Evolutionary conservation across 1,140 invertebrate genomes (phyloP).

Genomic region (Drosophila neocordata): DNA sequence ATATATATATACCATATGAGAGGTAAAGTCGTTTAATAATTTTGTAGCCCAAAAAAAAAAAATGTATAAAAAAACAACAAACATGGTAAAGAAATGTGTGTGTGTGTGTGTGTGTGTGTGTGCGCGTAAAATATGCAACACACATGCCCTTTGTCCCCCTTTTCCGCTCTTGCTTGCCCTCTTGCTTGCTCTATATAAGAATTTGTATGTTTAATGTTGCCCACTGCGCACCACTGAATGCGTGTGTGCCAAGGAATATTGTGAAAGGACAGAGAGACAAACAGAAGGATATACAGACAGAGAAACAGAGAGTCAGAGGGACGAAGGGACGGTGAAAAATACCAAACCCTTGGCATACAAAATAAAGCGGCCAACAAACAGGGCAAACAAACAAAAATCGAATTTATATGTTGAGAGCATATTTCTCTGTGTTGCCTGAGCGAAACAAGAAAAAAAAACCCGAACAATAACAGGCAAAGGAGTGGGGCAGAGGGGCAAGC

Average conservation of each 20-base stretch:
- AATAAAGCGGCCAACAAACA: constrained; percentile 32
- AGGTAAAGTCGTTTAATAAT: constrained; percentile 19
- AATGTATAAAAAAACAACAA: neutral
- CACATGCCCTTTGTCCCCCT: constrained; percentile 2
- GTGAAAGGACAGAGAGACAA: neutral
- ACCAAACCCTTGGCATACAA: constrained; percentile 64
- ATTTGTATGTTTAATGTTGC: constrained; percentile 51
- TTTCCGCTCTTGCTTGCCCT: neutral
- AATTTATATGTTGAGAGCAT: constrained; percentile 79
- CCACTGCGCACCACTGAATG: neutral
- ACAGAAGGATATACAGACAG: neutral
- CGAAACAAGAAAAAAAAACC: too few species aligned
- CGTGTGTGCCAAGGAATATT: constrained; percentile 4
- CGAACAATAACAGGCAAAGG: neutral
- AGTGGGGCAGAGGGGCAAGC: too few species aligned
- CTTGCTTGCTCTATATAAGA: neutral
- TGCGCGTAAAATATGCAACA: constrained; percentile 53
- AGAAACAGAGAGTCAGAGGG: neutral
- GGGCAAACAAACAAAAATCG: constrained; percentile 70
- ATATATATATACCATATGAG: neutral
- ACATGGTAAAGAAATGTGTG: constrained; percentile 25
- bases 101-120: constrained; percentile 18
- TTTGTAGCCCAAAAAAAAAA: constrained; percentile 11
- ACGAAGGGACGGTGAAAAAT: neutral
- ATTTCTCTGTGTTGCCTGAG: constrained; percentile 57